Conservation (phyloP, 2,113 vertebrate genomes). For the Nothocercus julius region DNA sequence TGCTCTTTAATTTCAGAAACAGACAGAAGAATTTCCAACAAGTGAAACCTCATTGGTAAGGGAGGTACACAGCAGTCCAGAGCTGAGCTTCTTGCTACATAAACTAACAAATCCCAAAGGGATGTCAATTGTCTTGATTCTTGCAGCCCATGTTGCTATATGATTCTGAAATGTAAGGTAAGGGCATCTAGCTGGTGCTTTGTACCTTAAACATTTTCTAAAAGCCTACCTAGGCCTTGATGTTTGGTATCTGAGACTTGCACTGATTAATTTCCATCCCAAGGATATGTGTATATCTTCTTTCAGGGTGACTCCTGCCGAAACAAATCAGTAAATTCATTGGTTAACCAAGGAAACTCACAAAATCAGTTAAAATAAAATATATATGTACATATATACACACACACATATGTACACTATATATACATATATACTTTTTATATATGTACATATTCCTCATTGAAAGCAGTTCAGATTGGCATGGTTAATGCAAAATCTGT, state of each 20-base stretch:
- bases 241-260: background rate
- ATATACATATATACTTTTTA: accelerated
- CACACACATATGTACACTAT: too few species aligned
- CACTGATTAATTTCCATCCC: background rate
- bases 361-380: background rate
- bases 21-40: background rate
- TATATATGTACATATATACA: too few species aligned
- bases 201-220: background rate
- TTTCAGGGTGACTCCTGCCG: background rate
- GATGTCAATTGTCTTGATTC: background rate
- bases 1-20: background rate
- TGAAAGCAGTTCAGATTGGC: background rate
- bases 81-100: background rate
- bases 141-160: background rate
- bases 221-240: background rate
- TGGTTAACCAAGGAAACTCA: background rate
- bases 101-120: background rate
- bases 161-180: background rate
- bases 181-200: background rate
- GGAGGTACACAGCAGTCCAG: background rate
- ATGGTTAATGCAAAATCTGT: background rate
- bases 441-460: accelerated
- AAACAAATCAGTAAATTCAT: background rate
- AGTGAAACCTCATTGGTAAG: background rate
- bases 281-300: background rate